Percentiles rank a stretch among this genome's conserved stretches.
Evolutionary conservation across 1,140 invertebrate species (phyloP).

Genomic region (Triops cancriformis): DNA sequence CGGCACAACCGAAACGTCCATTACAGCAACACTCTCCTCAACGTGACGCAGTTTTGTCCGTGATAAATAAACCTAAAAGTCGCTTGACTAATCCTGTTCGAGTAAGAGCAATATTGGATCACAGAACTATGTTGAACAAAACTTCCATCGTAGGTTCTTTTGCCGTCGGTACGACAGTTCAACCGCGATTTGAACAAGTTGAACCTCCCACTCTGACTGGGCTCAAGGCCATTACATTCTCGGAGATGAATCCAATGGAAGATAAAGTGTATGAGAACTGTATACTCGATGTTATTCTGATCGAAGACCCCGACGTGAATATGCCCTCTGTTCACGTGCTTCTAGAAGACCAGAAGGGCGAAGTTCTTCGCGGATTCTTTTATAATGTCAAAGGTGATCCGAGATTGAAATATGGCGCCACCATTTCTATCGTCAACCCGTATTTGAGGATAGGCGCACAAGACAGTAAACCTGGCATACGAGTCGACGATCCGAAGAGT

Average conservation of each 20-base stretch:
- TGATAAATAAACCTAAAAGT: neutral
- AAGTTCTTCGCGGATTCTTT: neutral
- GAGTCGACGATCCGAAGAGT: neutral
- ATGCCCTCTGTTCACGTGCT: neutral
- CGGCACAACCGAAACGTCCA: neutral
- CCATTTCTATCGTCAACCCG: neutral
- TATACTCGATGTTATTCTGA: neutral
- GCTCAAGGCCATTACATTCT: neutral
- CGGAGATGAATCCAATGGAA: neutral
- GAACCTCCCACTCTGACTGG: neutral
- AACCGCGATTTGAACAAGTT: neutral
- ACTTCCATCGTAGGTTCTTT: neutral
- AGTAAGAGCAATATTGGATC: neutral
- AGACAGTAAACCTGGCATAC: neutral
- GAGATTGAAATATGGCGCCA: neutral
- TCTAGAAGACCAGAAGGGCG: neutral
- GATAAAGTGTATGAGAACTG: neutral
- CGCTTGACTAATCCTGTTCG: neutral
- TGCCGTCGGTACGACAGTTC: too few relatives aligned
- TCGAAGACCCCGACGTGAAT: neutral
- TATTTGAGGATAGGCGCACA: neutral
- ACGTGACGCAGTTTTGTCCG: too few relatives aligned
- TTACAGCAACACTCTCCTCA: neutral
- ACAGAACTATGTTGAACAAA: neutral
- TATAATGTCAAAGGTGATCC: neutral